These are phyloP conservation scores for Altica lythri DNA, from an alignment of 2,888 invertebrate genomes.

Conservation along the genomic window DNA sequence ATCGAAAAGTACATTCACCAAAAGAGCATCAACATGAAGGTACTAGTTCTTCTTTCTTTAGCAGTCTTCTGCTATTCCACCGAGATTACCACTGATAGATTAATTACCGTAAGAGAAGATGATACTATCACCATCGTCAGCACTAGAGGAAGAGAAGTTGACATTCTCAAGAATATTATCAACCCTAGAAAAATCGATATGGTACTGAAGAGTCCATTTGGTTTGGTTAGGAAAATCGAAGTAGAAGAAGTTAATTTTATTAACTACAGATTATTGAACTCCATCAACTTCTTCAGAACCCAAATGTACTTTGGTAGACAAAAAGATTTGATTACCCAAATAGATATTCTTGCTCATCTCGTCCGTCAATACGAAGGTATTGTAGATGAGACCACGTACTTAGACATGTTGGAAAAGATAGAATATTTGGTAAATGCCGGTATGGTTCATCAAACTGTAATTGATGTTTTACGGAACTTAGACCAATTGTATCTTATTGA, in stretches of 20 bases:
- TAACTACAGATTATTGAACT: background rate
- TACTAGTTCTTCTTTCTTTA: slow-evolving; percentile 9
- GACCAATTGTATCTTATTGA: background rate
- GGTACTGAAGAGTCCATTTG: slow-evolving; percentile 28
- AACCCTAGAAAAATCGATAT: slow-evolving; percentile 25
- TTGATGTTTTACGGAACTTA: background rate
- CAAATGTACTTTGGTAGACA: background rate
- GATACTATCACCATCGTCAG: slow-evolving; percentile 31
- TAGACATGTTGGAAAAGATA: background rate
- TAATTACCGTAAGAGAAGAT: slow-evolving; percentile 32
- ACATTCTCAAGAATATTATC: slow-evolving; percentile 23
- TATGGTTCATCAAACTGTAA: background rate
- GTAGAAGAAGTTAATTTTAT: slow-evolving; percentile 27
- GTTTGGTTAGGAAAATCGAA: slow-evolving; percentile 26
- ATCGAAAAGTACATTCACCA: slow-evolving; percentile 9
- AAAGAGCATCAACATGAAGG: slow-evolving; percentile 9
- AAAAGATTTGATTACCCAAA: slow-evolving; percentile 6
- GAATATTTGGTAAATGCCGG: background rate
- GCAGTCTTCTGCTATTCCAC: background rate
- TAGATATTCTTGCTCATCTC: background rate
- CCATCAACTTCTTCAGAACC: background rate
- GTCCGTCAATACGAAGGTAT: background rate
- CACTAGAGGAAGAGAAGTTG: slow-evolving; percentile 24
- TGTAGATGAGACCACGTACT: slow-evolving; percentile 2
- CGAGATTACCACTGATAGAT: slow-evolving; percentile 5